Base-by-base conservation (phyloP, 1,140 invertebrate species). In the Saccostrea glomerata region DNA sequence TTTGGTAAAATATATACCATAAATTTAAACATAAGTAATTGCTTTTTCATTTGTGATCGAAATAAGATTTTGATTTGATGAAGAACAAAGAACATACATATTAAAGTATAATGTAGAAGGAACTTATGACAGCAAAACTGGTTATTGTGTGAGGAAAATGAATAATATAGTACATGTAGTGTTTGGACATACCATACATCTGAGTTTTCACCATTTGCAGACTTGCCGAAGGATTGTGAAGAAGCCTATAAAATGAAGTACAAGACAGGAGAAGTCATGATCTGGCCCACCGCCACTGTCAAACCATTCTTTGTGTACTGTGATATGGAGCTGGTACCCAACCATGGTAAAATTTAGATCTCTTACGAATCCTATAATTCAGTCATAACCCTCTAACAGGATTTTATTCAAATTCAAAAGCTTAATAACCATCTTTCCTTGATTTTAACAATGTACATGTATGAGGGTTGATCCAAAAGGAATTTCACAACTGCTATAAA, bases 291-390 rank as follows among this genome's bases (percentile, higher is more conserved):
- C 23, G 55, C 17, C 12, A 63, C 83, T 15, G 56, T 90, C 20
- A 23, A 89, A 7, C 93, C 93, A 9, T 93, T 92, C 89, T 87
- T 92, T 23, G 93, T 92, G 30, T 90, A 90, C 87, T 94, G 93
- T 89, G 90, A 93, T 58, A 93, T 92, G 91, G 66, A 91, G 20
- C 63, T 90, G n/a, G 55, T 92, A 11, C 91, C 91, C 20, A 87
- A 87, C 12, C 88, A 91, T 56, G 92, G 93, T 92, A 73, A 88
- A 1, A 58, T 47, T 58, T 82, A 4, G 73, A 82, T 82, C 40
- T 6, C 25, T 12, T 7, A 82, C 25, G 5, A 47, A 47, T 2
- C 47, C 6, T 47, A 47, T 2, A 47, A 47, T 47, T 47, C 47
- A 2, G 40, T 2, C 2, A 47, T n/a, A 47, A 47, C 40, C 6